Percentiles rank a stretch among this genome's conserved stretches.
These are phyloP conservation scores for Sclerodermus sp. DNA, from an alignment of 2,888 invertebrate species.

Conservation along the genomic window DNA sequence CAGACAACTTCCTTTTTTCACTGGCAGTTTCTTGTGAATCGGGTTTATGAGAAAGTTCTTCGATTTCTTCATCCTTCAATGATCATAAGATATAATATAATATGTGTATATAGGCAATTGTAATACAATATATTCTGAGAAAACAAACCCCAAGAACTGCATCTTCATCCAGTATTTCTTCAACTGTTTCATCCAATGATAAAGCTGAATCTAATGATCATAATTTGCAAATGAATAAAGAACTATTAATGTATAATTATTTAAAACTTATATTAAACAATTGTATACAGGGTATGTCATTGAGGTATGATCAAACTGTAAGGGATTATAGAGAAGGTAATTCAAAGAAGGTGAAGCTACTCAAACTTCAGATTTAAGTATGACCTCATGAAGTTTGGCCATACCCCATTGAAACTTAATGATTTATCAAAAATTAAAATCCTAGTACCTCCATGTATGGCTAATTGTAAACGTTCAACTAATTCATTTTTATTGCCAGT, in stretches of 20 bases:
- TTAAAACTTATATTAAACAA: not conserved
- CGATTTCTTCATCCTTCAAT: conserved; percentile 53
- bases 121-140: conserved; percentile 1
- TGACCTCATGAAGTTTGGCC: no score
- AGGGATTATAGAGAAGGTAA: no score
- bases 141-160: conserved; percentile 59
- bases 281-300: not conserved
- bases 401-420: conserved; percentile 4
- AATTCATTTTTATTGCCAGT: conserved; percentile 83
- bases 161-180: conserved; percentile 61
- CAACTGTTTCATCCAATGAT: conserved; percentile 61
- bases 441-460: conserved; percentile 58
- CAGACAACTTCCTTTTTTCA: conserved; percentile 49
- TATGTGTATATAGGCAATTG: no score
- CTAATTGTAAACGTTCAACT: conserved; percentile 72
- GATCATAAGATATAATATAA: not conserved
- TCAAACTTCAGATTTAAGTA: no score
- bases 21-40: conserved; percentile 46
- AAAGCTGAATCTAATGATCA: conserved; percentile 49
- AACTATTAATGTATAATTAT: not conserved
- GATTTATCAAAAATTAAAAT: conserved; percentile 6
- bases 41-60: conserved; percentile 48
- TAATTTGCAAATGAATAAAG: no score
- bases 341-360: no score
- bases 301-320: no score